Evolutionary conservation across 2,113 vertebrate species (phyloP), one percentile per base, ranked within the genome.

Genomic region (Ophiodon elongatus): DNA sequence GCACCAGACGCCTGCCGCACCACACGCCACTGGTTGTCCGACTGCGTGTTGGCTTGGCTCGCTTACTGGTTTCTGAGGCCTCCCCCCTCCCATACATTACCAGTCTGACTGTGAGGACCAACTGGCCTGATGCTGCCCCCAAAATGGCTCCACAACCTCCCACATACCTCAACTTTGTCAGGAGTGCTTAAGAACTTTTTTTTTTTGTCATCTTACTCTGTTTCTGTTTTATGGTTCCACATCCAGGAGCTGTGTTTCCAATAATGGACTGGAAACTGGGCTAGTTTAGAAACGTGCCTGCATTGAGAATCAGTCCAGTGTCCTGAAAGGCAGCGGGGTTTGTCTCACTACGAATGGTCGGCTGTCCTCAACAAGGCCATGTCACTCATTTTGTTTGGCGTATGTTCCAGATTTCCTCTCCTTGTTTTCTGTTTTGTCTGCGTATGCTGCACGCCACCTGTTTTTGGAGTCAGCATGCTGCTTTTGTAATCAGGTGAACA

Each of bases 401-500:
- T 70, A 15, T 71, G 77, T 73, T 84, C 86, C 79, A 90, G 88
- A 89, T 94, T 89, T 89, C 70, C 23, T 57, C 73, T n/a, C 57
- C 41, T 82, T 82, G 13, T 82, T 64, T 67, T 86, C 63, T 72
- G 65, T 66, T 90, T 82, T 52, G 68, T 77, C 64, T 79, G 78
- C 75, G 68, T 70, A 56, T 74, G 78, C 77, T 80, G 85, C 57
- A 47, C 84, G 73, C 80, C 91, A 94, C 90, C 92, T 95, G 93
- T 88, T 94, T 91, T 86, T 85, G 57, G 73, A 85, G 64, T 93
- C 82, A 60, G 74, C 69, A 17, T 73, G 84, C 86, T 91, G 71
- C 52, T 91, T 94, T 94, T 91, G 78, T 83, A 90, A 91, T 93
- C 85, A 87, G 63, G 68, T 76, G 54, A 82, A 85, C 66, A 78